Evolutionary conservation across 1,140 invertebrate genomes (phyloP).

Genomic region (Aphis craccivora): DNA sequence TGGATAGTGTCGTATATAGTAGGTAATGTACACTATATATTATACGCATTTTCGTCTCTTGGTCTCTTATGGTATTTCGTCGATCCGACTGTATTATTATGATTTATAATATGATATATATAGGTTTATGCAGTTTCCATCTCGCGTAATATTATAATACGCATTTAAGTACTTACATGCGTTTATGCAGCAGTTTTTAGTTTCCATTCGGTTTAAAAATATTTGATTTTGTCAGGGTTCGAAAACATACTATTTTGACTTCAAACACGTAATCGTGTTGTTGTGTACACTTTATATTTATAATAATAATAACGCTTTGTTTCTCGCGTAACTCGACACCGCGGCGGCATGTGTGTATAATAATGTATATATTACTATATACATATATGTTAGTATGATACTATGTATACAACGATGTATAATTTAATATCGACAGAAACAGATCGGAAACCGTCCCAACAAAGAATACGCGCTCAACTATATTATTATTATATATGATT

Average conservation of each 20-base stretch:
- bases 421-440: slow-evolving; percentile 21
- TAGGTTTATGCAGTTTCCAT: too few species aligned
- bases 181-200: neutral
- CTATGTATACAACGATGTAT: neutral
- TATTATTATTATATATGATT: neutral
- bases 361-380: neutral
- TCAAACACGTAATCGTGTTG: neutral
- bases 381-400: neutral
- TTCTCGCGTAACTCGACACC: neutral
- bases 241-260: slow-evolving; percentile 8
- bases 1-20: neutral
- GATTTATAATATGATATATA: neutral
- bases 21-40: neutral
- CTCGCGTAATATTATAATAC: neutral
- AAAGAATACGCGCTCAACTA: neutral
- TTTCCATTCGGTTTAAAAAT: neutral
- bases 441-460: slow-evolving; percentile 31
- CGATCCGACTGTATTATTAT: neutral
- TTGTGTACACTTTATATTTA: neutral
- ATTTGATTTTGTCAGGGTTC: neutral
- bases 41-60: neutral
- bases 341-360: neutral
- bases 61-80: neutral
- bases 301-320: slow-evolving; percentile 23
- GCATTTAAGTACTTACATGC: neutral